Evolutionary conservation across 2,888 invertebrate genomes (phyloP), one percentile per base, ranked within the genome.

Genomic region (Eristalis arbustorum): DNA sequence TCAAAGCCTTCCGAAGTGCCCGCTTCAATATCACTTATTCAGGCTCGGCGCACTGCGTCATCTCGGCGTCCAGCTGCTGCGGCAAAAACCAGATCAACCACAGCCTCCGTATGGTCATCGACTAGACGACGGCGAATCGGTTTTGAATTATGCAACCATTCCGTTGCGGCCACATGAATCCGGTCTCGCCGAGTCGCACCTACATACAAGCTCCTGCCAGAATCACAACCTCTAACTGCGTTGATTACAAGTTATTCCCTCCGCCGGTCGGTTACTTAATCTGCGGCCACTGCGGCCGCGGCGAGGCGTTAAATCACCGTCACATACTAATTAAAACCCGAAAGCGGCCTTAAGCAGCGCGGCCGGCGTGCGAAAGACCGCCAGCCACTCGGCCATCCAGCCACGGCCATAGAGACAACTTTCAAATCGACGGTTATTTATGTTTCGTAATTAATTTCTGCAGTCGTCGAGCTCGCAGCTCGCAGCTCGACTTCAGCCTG

Each of bases 351-450:
- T 18, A 59, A 28, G 37, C 67, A 57, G 25, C 42, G 25, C 42
- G 31, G 49, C 59, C 42, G 25, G 42, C 28, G 64, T 77, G 28
- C 31, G 14, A 64, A 56, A 56, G 49, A 49, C 49, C 18, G 49
- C 49, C 59, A 59, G 10, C 59, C 23, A 59, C 4, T 14, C 56
- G 56, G 25, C n/a, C 25, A 63, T 31, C 34, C 13, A 31, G 25
- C 63, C 77, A 40, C 49, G 64, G 66, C 74, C n/a, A 18, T 49
- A 71, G 61, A 84, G 75, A 75, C 84, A 84, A 84, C 84, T 84
- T 84, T 84, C 84, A 84, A 84, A 84, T 79, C 71, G 78, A 71
- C 79, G 74, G 42, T 79, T 75, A 84, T 84, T 84, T 84, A 79
- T 79, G 75, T 75, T 71, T 79, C 56, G 64, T 73, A 84, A 84